A percentile compares a stretch with the other conserved stretches of the same genome.
Evolutionary conservation across 37 sponge, comb jelly and placozoan species (phyloP).

Genomic region (Aplysina aerophoba): DNA sequence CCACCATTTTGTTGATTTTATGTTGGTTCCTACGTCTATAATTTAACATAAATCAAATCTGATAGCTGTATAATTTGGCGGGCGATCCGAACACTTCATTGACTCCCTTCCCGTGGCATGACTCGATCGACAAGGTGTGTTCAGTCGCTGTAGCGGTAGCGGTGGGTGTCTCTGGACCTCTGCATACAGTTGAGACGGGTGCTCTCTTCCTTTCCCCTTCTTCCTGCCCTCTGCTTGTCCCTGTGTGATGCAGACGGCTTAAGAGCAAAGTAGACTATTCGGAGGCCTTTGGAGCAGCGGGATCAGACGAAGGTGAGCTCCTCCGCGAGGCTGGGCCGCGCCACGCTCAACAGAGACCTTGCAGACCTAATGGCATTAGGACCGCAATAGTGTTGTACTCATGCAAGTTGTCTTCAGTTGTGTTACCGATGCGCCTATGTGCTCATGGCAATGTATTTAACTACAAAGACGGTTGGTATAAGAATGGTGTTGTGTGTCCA

Average conservation of each 20-base stretch:
- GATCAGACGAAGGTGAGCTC: conserved; percentile 1
- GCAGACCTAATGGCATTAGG: too few species aligned
- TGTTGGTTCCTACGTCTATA: neutral
- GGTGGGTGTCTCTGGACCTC: neutral
- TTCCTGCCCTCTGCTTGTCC: too few species aligned
- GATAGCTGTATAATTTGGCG: too few species aligned
- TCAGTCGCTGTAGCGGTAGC: neutral
- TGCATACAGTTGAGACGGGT: neutral
- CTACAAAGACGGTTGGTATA: too few species aligned
- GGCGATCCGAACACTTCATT: neutral
- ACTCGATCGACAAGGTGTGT: conserved; percentile 3
- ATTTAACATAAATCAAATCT: neutral
- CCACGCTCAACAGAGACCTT: too few species aligned
- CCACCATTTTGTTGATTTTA: conserved; percentile 47
- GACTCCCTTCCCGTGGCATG: neutral
- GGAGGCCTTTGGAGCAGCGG: neutral
- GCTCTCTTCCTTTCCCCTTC: neutral
- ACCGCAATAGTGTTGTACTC: too few species aligned
- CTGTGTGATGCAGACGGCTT: too few species aligned
- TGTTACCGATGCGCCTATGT: too few species aligned
- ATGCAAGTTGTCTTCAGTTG: neutral
- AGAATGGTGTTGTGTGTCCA: too few species aligned
- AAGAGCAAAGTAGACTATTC: conserved; percentile 3
- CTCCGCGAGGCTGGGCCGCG: neutral
- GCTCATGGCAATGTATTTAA: too few species aligned